Base-by-base conservation (phyloP, 2,888 invertebrate genomes). In the Sminthurinus aureus region DNA sequence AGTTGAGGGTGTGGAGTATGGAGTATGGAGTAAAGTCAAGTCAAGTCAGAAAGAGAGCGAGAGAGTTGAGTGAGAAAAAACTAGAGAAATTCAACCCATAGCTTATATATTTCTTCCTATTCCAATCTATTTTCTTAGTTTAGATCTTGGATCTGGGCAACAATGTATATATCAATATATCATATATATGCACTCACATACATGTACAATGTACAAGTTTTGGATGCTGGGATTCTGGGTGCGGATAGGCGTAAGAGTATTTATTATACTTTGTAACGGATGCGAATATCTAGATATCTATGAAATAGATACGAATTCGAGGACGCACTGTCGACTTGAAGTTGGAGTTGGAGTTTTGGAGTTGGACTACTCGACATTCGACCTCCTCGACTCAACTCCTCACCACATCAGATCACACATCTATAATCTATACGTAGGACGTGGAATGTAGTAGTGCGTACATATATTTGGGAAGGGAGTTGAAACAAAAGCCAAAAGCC, bases 71-170 rank as follows among this genome's bases (percentile, higher is more conserved):
- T 20, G 52, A 76, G 22, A 22, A 76, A 77, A 77, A 77, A 77
- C n/a, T 50, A 18, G 51, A 50, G 75, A 75, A 75, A 75, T 75
- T 50, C 75, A 75, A n/a, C 51, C 75, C 18, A 58, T 18, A 58
- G 58, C 58, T 58, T 15, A 6, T 73, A 15, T 26, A 20, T 73
- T 24, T 26, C 26, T 26, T 24, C 38, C 73, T 26, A 12, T 73
- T 38, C 15, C 73, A 13, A 18, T 22, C 69, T 18, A 22, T 18
- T 24, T 24, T 73, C 18, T 18, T 73, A 24, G 12, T n/a, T 9
- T 69, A n/a, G 69, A 20, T 69, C 9, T 1, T 6, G 38, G 38
- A 38, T 38, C 6, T 6, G 1, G 1, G 6, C 38, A 38, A 38
- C 38, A 38, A 38, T 38, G 38, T 38, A 1, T 38, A 6, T 38